Evolutionary conservation across 2,113 vertebrate species (phyloP), one percentile per base, ranked within the genome.

Genomic region (Dipodomys merriami): DNA sequence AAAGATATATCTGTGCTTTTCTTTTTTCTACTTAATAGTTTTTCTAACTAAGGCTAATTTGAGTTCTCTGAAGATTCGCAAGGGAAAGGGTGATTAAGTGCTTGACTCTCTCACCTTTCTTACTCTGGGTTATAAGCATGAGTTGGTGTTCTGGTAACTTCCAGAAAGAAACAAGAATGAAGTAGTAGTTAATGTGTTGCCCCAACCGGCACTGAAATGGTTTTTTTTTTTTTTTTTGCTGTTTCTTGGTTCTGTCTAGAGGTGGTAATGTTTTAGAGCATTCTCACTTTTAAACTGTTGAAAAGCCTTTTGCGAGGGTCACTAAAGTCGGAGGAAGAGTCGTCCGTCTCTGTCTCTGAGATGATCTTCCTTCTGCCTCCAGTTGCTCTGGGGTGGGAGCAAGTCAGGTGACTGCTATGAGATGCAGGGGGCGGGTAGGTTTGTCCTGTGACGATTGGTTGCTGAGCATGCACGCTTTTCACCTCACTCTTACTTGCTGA

Each of bases 31-130:
- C 53, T 74, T 44, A 19, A n/a, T 60, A 62, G n/a, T 62, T 86
- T 92, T 91, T 91, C 83, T 71, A 23, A 29, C 87, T 35, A 62
- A 72, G 64, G 74, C 62, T 87, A 87, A 60, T 33, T 64, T 74
- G 53, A 39, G 72, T 71, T 29, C 10, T 53, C 27, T 62, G 29
- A 72, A 65, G 73, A 19, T 74, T 83, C 91, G 60, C 49, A 33
- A 5, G 19, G 30, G 11, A 82, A 79, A 86, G 18, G 13, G 8
- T 53, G 68, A 35, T 6, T 35, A 57, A 53, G 18, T 27, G 6
- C 19, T 35, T 53, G 22, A 10, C 72, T 27, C 7, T 64, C 72
- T 68, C 7, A 27, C 65, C 11, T 87, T 18, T 22, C 44, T 68
- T 68, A 25, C 15, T 4, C 1, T 19, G 35, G 22, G 8, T 35